phyloP scores from a whole-genome alignment of 2,888 invertebrate genomes.

The Cataglyphis livida region DNA sequence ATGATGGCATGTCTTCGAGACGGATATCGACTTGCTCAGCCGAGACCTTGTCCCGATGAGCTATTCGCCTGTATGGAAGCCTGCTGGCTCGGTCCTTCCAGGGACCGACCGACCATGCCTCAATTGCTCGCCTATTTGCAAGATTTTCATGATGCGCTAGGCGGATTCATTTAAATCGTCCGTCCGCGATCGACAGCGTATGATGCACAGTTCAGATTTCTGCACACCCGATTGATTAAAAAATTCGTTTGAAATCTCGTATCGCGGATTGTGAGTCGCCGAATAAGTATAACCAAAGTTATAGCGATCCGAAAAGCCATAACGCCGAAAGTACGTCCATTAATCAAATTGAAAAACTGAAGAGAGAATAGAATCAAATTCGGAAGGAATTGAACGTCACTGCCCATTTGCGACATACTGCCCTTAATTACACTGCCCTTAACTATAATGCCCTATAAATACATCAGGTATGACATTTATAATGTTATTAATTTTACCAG shows the following conservation, averaged over 20 bases:
- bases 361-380: constrained; percentile 60
- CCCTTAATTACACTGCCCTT: constrained; percentile 35
- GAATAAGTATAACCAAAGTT: not conserved
- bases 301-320: not conserved
- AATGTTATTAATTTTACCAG: constrained; percentile 37
- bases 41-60: constrained; percentile 98
- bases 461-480: constrained; percentile 7
- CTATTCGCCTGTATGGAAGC: constrained; percentile 93
- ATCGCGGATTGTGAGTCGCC: constrained; percentile 1
- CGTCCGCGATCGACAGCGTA: constrained; percentile 16
- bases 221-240: not conserved
- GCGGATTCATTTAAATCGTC: constrained; percentile 88
- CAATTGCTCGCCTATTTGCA: constrained; percentile 91
- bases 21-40: constrained; percentile 96
- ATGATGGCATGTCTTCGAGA: constrained; percentile 94
- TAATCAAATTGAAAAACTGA: constrained; percentile 58
- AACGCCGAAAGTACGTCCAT: constrained; percentile 29
- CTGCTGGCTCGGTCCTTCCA: constrained; percentile 90
- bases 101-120: constrained; percentile 90
- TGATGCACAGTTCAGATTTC: constrained; percentile 1
- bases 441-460: not conserved
- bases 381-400: constrained; percentile 65
- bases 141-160: constrained; percentile 91
- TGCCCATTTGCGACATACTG: constrained; percentile 61
- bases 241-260: not conserved